Conservation (phyloP, 2,113 vertebrate genomes). For the Tyrannus savana region DNA sequence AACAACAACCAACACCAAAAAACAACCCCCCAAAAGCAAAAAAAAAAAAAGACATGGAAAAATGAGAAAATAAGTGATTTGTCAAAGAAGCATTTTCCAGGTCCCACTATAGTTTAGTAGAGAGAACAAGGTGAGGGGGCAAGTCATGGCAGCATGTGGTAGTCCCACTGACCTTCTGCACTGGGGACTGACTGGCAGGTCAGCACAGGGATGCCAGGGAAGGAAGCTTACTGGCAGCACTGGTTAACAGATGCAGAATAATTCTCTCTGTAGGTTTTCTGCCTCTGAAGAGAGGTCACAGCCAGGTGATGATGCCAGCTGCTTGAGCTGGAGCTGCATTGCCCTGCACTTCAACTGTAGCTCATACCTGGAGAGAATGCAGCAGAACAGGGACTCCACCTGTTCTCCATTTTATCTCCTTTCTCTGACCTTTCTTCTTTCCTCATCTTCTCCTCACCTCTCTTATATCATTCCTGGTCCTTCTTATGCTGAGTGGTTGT, state of each 20-base stretch:
- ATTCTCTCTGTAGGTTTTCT: not conserved
- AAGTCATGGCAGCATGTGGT: not conserved
- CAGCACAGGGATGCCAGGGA: not conserved
- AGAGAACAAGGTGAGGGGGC: not conserved
- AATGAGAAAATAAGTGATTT: not conserved
- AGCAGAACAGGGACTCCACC: not conserved
- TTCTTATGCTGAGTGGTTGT: not conserved
- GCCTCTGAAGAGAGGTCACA: not conserved
- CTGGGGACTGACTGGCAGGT: fast-evolving
- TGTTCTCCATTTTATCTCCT: not conserved
- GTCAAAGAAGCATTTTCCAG: not conserved
- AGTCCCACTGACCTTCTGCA: not conserved
- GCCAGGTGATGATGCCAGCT: not conserved
- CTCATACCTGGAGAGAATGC: not conserved
- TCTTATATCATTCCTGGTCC: not conserved
- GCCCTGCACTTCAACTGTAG: not conserved
- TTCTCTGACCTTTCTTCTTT: not conserved
- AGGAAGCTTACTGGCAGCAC: not conserved
- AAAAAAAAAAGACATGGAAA: not conserved
- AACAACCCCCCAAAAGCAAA: not conserved
- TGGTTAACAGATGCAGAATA: not conserved
- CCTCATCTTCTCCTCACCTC: not conserved
- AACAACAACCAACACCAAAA: not conserved
- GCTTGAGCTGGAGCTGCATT: not conserved
- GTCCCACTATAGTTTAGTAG: not conserved